Evolutionary conservation across 2,797 vertebrate species (phyloP), one percentile per base, ranked within the genome.

Genomic region (Artibeus lituratus): DNA sequence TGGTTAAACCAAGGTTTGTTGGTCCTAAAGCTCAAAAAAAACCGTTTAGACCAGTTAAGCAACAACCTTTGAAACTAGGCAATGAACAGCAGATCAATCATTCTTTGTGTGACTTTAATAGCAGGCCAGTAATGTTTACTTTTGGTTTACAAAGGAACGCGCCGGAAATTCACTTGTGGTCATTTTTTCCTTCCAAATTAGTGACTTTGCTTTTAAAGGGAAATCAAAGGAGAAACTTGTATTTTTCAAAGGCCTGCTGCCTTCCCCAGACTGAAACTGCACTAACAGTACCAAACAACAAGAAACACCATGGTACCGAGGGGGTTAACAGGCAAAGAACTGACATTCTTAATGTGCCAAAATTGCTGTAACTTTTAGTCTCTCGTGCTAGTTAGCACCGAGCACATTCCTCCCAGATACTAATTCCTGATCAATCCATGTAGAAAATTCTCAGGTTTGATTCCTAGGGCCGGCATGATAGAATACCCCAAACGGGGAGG

Each of bases 91-190:
- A 81, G 49, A 55, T 14, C 57, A 81, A 44, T 69, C 78, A 86
- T 49, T 19, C n/a, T 69, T 18, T 55, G 26, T 87, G 37, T 29
- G 82, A 77, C n/a, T 37, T 80, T 73, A 65, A 55, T 7, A 62
- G 86, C 22, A n/a, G 39, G 67, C 88, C 69, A 57, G 87, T 26
- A 35, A 47, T 8, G 18, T 67, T 87, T 82, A 42, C 72, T 81
- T 96, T 85, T 65, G 26, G 74, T 95, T 95, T 65, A 77, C 49
- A 77, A 74, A 96, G 55, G 47, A 77, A 80, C 94, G 42, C n/a
- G 80, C 11, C 16, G 26, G 32, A 55, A 92, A 95, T 44, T 57
- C 26, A 59, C 47, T 53, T 26, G 1, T 72, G 85, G 53, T 59
- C 59, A n/a, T 24, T 89, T 76, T 89, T 89, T 80, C 32, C 76